phyloP scores from a whole-genome alignment of 2,797 vertebrate species.

The Anolis apletophallus region DNA sequence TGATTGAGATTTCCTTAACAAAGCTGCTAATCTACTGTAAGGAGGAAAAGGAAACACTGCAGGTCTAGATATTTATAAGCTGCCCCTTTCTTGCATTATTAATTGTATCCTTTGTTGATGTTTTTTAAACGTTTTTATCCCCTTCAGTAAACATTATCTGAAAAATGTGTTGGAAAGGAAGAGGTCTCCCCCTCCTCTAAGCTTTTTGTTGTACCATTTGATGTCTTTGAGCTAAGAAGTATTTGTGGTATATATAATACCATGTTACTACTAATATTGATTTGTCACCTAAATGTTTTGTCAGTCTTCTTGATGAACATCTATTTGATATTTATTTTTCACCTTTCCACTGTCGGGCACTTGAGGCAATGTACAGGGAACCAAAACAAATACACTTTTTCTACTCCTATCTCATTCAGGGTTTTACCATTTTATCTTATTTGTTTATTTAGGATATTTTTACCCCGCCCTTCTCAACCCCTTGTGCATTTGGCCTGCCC shows the following conservation, averaged over 20 bases:
- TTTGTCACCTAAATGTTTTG: constrained; percentile 4
- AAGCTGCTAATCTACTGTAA: neutral
- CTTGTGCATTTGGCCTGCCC: too few relatives aligned
- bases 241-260: rapidly evolving
- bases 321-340: too few relatives aligned
- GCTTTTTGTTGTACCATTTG: neutral
- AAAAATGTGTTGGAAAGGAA: neutral
- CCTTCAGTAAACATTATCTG: neutral
- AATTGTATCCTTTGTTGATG: neutral
- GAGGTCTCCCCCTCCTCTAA: neutral
- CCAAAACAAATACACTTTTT: too few relatives aligned
- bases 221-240: neutral
- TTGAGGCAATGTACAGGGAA: too few relatives aligned
- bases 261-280: constrained; percentile 13
- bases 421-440: too few relatives aligned
- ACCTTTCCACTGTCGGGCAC: too few relatives aligned
- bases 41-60: neutral
- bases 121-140: neutral
- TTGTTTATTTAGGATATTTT: too few relatives aligned
- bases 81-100: neutral
- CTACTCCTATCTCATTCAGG: too few relatives aligned
- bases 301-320: neutral
- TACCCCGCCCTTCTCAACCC: too few relatives aligned
- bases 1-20: neutral
- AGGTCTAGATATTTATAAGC: neutral